Base-by-base conservation (phyloP, 2,888 invertebrate genomes). In the Catocala nupta region DNA sequence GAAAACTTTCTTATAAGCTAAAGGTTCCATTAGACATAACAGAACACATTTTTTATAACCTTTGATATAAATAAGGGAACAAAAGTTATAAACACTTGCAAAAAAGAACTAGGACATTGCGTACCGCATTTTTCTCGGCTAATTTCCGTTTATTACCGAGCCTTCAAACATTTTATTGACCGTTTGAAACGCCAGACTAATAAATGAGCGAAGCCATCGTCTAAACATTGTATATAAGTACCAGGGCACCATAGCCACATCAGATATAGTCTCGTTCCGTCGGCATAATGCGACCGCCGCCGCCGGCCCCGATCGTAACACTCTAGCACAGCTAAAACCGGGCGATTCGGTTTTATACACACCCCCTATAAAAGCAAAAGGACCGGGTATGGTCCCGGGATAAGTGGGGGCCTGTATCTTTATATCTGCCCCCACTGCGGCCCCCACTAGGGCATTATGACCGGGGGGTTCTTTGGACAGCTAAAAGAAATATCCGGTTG, bases 331-430 rank as follows among this genome's bases (percentile, higher is more conserved):
- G 93, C 93, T 93, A 93, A 93, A 93, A 92, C 93, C 91, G 89
- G 91, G 92, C 93, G 92, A 93, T 93, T 93, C 91, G 90, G 93
- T 93, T 93, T 94, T 93, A 93, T 93, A 93, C 92, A 93, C 93
- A 93, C 93, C 93, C 93, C 92, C 93, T 90, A 93, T 93, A 93
- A 94, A 94, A 93, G 93, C 92, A 93, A 93, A 94, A 93, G 93
- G 93, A 92, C 92, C 91, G 92, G 90, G 88, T 88, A 91, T 90
- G 88, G 90, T 90, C 91, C 78, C 90, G 86, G 91, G 92, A 92
- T 92, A 93, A 93, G 92, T 91, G 91, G 93, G 93, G 90, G 89
- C 80, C 92, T 92, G 92, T 93, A 93, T 94, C 93, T 93, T 93
- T 93, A 93, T 94, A 94, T 93, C 93, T 91, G 88, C 90, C 91